phyloP scores from a whole-genome alignment of 2,888 invertebrate genomes.

The Eustalomyia histrio region DNA sequence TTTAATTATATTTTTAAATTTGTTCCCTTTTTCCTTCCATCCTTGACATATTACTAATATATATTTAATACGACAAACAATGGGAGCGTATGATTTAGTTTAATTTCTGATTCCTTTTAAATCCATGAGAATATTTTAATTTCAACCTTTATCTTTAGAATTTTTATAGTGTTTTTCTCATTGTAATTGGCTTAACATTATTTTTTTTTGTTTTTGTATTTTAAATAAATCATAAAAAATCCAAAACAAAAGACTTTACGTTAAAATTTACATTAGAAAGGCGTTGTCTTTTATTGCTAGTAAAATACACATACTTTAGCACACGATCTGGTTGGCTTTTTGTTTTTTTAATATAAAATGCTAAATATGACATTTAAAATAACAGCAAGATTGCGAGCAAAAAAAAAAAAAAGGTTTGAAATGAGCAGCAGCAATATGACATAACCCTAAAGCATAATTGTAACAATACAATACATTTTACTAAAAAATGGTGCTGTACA shows the following conservation, averaged over 20 bases:
- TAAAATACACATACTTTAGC: conserved; percentile 15
- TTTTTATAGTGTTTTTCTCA: not conserved
- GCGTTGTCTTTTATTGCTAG: conserved; percentile 6
- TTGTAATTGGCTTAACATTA: not conserved
- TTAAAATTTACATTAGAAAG: conserved; percentile 6
- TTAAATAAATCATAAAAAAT: not conserved
- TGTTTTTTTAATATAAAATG: conserved; percentile 26
- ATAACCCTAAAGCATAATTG: conserved; percentile 63
- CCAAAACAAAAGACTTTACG: not conserved
- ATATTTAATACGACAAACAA: not conserved
- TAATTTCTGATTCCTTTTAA: not conserved
- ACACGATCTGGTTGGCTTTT: not conserved
- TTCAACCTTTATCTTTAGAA: not conserved
- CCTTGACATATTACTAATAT: not conserved
- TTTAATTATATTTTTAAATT: no score
- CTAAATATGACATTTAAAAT: conserved; percentile 62
- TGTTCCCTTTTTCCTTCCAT: no score
- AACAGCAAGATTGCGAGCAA: not conserved
- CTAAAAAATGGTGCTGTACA: not conserved
- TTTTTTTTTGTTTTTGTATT: not conserved
- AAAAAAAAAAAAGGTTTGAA: conserved; percentile 20
- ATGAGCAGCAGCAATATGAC: conserved; percentile 35
- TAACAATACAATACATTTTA: conserved; percentile 44
- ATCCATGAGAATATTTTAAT: not conserved
- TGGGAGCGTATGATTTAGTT: not conserved